Evolutionary conservation across 2,888 invertebrate genomes (phyloP).

Genomic region (Ochropacha duplaris): DNA sequence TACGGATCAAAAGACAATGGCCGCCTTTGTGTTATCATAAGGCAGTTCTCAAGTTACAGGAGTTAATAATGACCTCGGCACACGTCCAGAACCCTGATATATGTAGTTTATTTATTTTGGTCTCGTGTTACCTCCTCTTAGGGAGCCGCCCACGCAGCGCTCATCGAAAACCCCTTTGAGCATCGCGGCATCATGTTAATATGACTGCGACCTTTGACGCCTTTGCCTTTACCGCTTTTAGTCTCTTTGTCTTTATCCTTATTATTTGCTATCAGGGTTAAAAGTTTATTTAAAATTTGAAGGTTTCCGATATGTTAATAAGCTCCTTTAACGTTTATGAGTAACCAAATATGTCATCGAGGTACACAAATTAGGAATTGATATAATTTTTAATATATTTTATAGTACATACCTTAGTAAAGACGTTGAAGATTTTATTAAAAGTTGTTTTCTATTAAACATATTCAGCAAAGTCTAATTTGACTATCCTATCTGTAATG

Average conservation of each 20-base stretch:
- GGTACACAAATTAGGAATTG: not conserved
- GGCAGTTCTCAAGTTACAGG: constrained; percentile 32
- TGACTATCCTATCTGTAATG: no score
- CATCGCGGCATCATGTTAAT: not conserved
- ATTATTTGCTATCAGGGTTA: not conserved
- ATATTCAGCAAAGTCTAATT: no score
- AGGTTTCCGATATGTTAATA: not conserved
- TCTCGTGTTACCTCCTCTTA: not conserved
- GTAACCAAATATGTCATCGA: not conserved
- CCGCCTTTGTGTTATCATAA: constrained; percentile 20
- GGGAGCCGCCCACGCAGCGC: not conserved
- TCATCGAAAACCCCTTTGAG: no score
- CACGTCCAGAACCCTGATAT: not conserved
- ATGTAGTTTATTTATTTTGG: not conserved
- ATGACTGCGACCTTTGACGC: not conserved
- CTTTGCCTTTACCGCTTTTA: not conserved
- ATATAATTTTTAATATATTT: no score
- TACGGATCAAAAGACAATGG: constrained; percentile 16
- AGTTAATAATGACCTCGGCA: constrained; percentile 25
- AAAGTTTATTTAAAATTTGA: not conserved
- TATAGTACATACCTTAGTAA: no score
- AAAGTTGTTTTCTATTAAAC: no score
- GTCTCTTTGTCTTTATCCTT: not conserved
- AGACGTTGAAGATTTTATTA: no score
- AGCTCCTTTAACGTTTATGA: not conserved